Base-by-base conservation (phyloP, 2,888 invertebrate species). In the Nemapogon koenigi region DNA sequence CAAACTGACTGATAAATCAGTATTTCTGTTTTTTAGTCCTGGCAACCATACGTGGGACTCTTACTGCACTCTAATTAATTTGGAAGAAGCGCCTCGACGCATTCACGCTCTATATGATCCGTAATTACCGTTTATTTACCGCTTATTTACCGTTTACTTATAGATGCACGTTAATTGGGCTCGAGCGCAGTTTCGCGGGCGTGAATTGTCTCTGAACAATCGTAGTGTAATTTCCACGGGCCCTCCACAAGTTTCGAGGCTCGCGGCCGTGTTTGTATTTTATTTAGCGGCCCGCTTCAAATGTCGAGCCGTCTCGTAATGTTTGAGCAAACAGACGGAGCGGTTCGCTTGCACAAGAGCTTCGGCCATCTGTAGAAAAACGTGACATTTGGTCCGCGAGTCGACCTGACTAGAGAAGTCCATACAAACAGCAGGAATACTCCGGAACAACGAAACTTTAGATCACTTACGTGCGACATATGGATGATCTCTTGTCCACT, bases 271-370 rank as follows among this genome's bases (percentile, higher is more conserved):
- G 58, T 76, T 78, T 78, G 73, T 64, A 61, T 72, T 70, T 65
- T 73, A 62, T 75, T 78, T 78, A 78, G 76, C 78, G 75, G 70
- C 58, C 63, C 57, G 66, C 70, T 69, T 75, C 72, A 75, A 75
- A 75, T 75, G 68, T 72, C 65, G 69, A 66, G 65, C 72, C 72
- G 66, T 69, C 75, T 72, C 67, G 78, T 76, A 75, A 78, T 75
- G 69, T 73, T 75, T 72, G 57, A 64, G 61, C 62, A 73, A 70
- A 76, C 73, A 75, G 65, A 62, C 64, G 59, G 55, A 60, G 59
- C 57, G n/a, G n/a, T n/a, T n/a, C 57, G 66, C 73, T 73, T 69
- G 69, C 70, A 70, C 69, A 71, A 73, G 13, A 19, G 14, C 64
- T 55, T 55, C 47, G 60, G 57, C 72, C 78, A 76, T 76, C 76